These are phyloP conservation scores for Bos taurus DNA, from an alignment of 2,113 vertebrate species.

Conservation along the genomic window DNA sequence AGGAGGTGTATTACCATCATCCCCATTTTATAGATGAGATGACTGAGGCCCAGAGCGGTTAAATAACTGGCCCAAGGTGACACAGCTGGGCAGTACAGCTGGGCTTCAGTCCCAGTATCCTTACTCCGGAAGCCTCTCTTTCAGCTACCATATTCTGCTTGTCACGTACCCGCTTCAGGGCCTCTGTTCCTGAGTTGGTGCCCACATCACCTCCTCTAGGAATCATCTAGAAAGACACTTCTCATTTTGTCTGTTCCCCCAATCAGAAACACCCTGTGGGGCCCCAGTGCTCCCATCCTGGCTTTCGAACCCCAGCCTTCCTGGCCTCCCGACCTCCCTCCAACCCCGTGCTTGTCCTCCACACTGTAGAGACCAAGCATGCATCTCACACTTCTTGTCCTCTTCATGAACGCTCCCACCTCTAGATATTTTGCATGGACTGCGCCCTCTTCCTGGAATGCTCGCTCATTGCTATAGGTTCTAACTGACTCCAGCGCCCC, in stretches of 20 bases:
- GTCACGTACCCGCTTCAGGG: neutral
- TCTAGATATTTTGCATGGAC: neutral
- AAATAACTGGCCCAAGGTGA: neutral
- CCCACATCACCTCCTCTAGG: neutral
- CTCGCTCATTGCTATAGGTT: rapidly evolving
- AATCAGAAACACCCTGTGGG: neutral
- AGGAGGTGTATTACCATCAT: neutral
- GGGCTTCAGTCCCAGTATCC: neutral
- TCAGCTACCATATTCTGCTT: neutral
- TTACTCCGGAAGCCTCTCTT: neutral
- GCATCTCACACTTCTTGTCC: too few species aligned
- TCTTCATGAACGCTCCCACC: rapidly evolving
- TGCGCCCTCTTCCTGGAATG: neutral
- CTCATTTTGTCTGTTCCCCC: neutral
- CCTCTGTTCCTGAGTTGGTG: neutral
- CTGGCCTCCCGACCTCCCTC: neutral
- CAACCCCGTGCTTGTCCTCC: rapidly evolving
- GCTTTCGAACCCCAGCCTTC: rapidly evolving
- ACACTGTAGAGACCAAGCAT: rapidly evolving
- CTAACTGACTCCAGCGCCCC: neutral
- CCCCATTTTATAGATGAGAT: neutral
- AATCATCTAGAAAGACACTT: neutral
- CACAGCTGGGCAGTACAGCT: neutral
- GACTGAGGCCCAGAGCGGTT: neutral
- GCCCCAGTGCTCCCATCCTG: rapidly evolving